Evolutionary conservation across 2,888 invertebrate species (phyloP).

Genomic region (Dryobota labecula): DNA sequence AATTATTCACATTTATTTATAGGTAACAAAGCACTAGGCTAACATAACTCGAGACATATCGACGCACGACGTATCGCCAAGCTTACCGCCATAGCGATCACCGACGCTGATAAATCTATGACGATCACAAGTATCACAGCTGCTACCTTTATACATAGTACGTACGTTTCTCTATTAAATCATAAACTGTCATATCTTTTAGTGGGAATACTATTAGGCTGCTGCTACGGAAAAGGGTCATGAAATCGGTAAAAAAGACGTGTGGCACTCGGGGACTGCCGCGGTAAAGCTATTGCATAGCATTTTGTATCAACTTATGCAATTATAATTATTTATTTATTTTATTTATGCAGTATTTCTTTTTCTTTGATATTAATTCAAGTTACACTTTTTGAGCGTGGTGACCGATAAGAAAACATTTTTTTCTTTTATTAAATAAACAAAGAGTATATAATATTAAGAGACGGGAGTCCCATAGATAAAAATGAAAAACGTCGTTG

Average conservation of each 20-base stretch:
- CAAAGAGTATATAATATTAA: no score
- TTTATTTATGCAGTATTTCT: no score
- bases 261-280: no score
- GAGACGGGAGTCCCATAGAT: no score
- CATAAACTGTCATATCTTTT: conserved; percentile 1
- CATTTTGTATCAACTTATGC: no score
- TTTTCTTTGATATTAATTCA: no score
- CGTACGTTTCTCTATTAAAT: conserved; percentile 2
- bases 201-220: background rate
- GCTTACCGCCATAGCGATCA: conserved; percentile 68
- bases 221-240: background rate
- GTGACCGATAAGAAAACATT: no score
- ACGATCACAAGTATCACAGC: conserved; percentile 61
- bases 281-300: no score
- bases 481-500: no score
- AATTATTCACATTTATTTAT: conserved; percentile 5
- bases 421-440: no score
- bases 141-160: conserved; percentile 30
- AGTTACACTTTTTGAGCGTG: no score
- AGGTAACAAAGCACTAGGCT: conserved; percentile 37
- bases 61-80: conserved; percentile 66
- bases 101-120: conserved; percentile 72
- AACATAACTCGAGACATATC: conserved; percentile 46
- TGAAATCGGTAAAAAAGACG: background rate
- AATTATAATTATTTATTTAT: no score